phyloP scores from a whole-genome alignment of 2,797 vertebrate species.

The Paedocypris micromegethes region DNA sequence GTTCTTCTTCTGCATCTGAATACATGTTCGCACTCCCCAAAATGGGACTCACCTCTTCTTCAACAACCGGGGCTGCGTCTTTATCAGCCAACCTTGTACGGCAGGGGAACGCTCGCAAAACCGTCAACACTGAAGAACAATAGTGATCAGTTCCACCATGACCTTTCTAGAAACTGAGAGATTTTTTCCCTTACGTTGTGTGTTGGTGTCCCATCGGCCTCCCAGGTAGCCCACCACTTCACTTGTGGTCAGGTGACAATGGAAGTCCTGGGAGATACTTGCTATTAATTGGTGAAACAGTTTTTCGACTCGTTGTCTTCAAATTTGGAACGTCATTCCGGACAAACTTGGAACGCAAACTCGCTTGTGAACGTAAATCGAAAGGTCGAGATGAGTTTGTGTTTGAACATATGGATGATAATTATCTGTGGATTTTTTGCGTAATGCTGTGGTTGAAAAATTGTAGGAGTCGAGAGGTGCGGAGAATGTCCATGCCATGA shows the following conservation, averaged over 20 bases:
- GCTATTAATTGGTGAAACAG: not conserved
- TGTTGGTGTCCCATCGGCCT: constrained; percentile 92
- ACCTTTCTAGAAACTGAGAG: not conserved
- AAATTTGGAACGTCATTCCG: not conserved
- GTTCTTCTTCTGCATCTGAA: not conserved
- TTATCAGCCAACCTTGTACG: constrained; percentile 81
- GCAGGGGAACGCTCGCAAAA: constrained; percentile 89
- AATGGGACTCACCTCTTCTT: constrained; percentile 80
- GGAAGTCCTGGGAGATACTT: constrained; percentile 83
- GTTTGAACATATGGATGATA: no score
- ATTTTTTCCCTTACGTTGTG: constrained; percentile 73
- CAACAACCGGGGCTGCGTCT: constrained; percentile 73
- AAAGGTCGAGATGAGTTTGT: no score
- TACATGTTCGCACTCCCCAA: not conserved
- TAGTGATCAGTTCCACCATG: no score
- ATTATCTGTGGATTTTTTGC: no score
- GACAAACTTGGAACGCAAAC: no score
- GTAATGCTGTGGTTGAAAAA: no score
- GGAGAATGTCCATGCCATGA: no score
- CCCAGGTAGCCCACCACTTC: constrained; percentile 95
- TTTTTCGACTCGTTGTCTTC: not conserved
- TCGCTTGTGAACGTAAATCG: no score
- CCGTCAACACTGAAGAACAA: constrained; percentile 78
- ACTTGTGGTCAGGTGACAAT: constrained; percentile 90
- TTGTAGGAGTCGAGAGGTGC: no score